These are phyloP conservation scores for Nasonia oneida DNA, from an alignment of 2,888 invertebrate species.

Conservation along the genomic window DNA sequence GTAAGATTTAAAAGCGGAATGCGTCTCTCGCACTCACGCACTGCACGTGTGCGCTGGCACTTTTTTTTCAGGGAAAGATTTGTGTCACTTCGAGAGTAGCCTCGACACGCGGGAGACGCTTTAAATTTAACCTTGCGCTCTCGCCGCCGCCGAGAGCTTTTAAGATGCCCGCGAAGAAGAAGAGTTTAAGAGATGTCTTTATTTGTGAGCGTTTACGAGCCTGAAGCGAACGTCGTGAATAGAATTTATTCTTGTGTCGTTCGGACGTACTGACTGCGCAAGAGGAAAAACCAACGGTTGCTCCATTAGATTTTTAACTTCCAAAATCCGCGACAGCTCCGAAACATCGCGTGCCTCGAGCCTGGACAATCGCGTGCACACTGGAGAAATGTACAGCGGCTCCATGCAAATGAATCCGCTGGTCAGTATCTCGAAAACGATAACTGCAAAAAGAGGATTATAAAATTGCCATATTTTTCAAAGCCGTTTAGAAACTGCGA, in stretches of 20 bases:
- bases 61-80: not conserved
- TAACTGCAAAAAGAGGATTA: no score
- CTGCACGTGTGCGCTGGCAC: not conserved
- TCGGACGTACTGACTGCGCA: not conserved
- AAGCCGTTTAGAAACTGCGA: not conserved
- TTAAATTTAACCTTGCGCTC: conserved; percentile 9
- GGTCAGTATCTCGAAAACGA: not conserved
- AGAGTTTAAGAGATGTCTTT: conserved; percentile 2
- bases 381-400: not conserved
- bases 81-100: conserved; percentile 11
- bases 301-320: not conserved
- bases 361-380: not conserved
- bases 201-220: not conserved
- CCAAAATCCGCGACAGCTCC: not conserved
- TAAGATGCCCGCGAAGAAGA: not conserved
- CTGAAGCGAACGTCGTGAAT: not conserved
- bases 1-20: conserved; percentile 2
- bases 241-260: not conserved
- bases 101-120: not conserved
- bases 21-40: not conserved
- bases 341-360: not conserved
- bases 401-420: not conserved
- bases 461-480: no score
- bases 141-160: not conserved
- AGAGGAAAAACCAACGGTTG: not conserved